Conservation (phyloP, 2,113 vertebrate genomes). For the Anser cygnoides region DNA sequence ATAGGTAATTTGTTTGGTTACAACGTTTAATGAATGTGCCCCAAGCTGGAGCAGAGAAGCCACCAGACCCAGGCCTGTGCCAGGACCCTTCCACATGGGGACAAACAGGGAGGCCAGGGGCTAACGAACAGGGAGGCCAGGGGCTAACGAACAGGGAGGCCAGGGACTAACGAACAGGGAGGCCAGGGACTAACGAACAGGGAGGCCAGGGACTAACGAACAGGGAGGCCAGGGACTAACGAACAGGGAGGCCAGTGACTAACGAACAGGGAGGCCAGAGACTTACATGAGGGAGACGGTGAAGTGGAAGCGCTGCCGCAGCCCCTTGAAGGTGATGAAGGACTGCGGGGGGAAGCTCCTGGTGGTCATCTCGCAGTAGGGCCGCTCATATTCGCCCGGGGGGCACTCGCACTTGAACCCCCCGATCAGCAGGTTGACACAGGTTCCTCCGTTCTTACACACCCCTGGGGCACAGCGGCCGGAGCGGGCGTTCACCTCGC, state of each 20-base stretch:
- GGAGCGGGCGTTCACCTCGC: slow-evolving; percentile 75
- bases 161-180: not conserved
- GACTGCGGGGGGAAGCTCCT: slow-evolving; percentile 81
- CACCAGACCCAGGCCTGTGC: not conserved
- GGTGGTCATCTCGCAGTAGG: slow-evolving; percentile 82
- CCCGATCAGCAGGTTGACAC: slow-evolving; percentile 81
- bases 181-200: not conserved
- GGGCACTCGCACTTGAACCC: slow-evolving; percentile 84
- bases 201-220: not conserved
- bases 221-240: slow-evolving; percentile 4
- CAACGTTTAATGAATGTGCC: not conserved
- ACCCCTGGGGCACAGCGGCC: slow-evolving; percentile 80
- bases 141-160: slow-evolving; percentile 38
- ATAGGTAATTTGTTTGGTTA: fast-evolving
- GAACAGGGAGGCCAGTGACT: not conserved
- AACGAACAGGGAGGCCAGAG: not conserved
- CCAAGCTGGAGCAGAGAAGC: not conserved
- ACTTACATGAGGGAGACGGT: slow-evolving; percentile 81
- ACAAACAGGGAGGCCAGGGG: not conserved
- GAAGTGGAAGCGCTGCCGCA: slow-evolving; percentile 84
- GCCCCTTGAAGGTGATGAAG: slow-evolving; percentile 84
- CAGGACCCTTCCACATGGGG: not conserved
- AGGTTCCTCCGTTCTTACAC: slow-evolving; percentile 83
- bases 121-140: not conserved
- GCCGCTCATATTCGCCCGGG: slow-evolving; percentile 74